Base-by-base conservation (phyloP, 2,113 vertebrate species). In the Boulengeromyrus knoepffleri region DNA sequence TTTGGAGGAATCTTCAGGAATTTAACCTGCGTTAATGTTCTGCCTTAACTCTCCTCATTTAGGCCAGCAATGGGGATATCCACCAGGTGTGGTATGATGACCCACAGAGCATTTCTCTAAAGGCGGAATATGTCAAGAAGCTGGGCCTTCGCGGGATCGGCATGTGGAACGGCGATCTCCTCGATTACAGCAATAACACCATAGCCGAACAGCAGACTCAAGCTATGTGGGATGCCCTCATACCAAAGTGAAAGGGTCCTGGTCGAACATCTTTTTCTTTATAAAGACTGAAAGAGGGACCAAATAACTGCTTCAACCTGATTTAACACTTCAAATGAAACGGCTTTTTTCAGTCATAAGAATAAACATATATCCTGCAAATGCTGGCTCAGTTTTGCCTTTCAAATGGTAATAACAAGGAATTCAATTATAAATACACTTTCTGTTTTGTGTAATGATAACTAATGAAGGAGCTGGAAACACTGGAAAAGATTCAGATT, bases 21-120 rank as follows among this genome's bases (percentile, higher is more conserved):
- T 27, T 66, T 66, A 3, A 70, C 31, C 10, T 31, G 62, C 10
- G 6, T 70, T 12, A 70, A 31, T 31, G 62, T 70, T 70, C 27
- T 80, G 36, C 74, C 36, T 80, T 39, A 7, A 42, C 74, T 42
- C n/a, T 70, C 27, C 80, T 90, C 66, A 46, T n/a, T 21, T 91
- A 99, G 98, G 97, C 97, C 90, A 27, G 92, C 89, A 2, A 87
- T 15, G 97, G 96, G 56, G 92, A 89, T 5, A 95, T 97, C 62
- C 99, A 99, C 94, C 98, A 99, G 92, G 97, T 99, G 1, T 99
- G 99, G 98, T 99, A 97, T 66, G 98, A 99, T 86, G 96, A 99
- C 90, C 97, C 97, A 5, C 93, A 91, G 87, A 99, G 98, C 92
- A 96, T 99, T 92, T 96, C 97, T 91, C 92, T 96, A 50, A 99